Conservation (phyloP, 1,140 invertebrate genomes). For the Saccostrea glomerata region DNA sequence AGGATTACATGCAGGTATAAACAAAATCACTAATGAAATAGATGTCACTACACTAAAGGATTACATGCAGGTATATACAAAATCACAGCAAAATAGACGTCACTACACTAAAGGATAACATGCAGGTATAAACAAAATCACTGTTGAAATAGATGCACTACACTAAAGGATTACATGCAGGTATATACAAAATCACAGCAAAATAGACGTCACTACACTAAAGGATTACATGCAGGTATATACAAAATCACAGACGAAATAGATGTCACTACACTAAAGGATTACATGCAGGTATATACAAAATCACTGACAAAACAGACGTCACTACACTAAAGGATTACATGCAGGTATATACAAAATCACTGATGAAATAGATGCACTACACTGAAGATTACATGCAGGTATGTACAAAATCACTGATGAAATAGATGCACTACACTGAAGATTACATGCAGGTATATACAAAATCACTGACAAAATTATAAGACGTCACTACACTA, state of each 20-base stretch:
- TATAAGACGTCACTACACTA: constrained; percentile 77
- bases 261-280: constrained; percentile 78
- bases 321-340: constrained; percentile 79
- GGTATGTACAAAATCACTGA: constrained; percentile 62
- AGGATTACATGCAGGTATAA: constrained; percentile 79
- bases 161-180: constrained; percentile 80
- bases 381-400: constrained; percentile 80
- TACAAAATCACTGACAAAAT: constrained; percentile 26
- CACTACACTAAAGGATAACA: constrained; percentile 79
- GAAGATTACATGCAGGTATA: constrained; percentile 79
- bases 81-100: constrained; percentile 65
- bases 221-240: constrained; percentile 80
- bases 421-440: constrained; percentile 76
- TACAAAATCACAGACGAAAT: constrained; percentile 64
- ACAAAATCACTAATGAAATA: constrained; percentile 63
- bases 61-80: constrained; percentile 77
- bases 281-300: constrained; percentile 78
- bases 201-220: constrained; percentile 75
- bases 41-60: constrained; percentile 79
- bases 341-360: constrained; percentile 74
- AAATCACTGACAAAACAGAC: constrained; percentile 62
- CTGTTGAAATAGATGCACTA: constrained; percentile 75
- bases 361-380: constrained; percentile 73
- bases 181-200: constrained; percentile 55
- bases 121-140: constrained; percentile 71